Conservation (phyloP, 2,113 vertebrate genomes). For the Gavialis gangeticus region DNA sequence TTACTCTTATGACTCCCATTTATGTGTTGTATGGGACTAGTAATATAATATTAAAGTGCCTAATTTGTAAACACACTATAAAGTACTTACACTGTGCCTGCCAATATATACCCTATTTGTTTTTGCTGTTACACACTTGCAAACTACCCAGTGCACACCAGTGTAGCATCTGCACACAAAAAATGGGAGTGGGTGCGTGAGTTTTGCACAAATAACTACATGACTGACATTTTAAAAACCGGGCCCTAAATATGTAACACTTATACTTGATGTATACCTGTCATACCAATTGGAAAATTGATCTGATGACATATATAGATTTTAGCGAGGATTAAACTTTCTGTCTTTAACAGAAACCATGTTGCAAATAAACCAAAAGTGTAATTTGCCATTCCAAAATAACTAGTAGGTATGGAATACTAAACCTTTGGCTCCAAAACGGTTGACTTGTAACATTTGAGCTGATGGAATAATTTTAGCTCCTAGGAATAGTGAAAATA, state of each 20-base stretch:
- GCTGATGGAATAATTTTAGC: background rate
- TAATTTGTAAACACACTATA: constrained; percentile 71
- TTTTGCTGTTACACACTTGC: constrained; percentile 31
- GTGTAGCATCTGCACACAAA: background rate
- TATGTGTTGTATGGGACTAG: background rate
- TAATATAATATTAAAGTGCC: constrained; percentile 59
- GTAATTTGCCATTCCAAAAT: too few species aligned
- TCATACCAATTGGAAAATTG: background rate
- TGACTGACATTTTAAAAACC: constrained; percentile 27
- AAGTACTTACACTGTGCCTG: constrained; percentile 43
- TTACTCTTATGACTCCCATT: constrained; percentile 60
- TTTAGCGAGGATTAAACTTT: background rate
- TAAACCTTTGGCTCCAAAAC: background rate
- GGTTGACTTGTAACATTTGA: background rate
- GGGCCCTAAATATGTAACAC: background rate
- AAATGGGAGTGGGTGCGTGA: constrained; percentile 43
- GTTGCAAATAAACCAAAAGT: background rate
- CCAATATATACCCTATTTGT: constrained; percentile 50
- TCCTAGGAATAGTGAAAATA: background rate
- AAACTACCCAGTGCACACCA: constrained; percentile 23
- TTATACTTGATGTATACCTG: background rate
- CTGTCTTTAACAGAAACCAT: background rate
- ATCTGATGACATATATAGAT: background rate
- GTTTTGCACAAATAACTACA: constrained; percentile 44
- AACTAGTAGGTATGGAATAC: background rate